Evolutionary conservation across 2,888 invertebrate genomes (phyloP).

Genomic region (Glomeris marginata): DNA sequence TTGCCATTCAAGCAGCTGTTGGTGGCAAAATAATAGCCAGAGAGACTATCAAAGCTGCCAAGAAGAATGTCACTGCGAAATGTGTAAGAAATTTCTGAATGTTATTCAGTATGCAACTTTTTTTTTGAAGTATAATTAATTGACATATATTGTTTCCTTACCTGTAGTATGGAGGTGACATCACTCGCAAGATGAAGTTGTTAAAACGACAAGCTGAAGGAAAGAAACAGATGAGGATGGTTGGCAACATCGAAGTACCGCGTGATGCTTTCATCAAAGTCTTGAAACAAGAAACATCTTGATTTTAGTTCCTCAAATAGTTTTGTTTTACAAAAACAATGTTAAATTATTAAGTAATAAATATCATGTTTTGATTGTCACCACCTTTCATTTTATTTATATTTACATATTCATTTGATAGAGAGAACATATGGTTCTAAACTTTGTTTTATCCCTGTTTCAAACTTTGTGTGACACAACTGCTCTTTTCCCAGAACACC

Average conservation of each 20-base stretch:
- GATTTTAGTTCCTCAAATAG: background rate
- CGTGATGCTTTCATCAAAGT: constrained; percentile 87
- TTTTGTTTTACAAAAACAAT: background rate
- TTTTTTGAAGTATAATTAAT: background rate
- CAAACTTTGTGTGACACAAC: background rate
- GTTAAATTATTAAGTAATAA: background rate
- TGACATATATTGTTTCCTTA: constrained; percentile 5
- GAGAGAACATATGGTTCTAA: background rate
- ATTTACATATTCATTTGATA: background rate
- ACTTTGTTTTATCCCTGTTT: background rate
- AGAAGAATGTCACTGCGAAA: constrained; percentile 89
- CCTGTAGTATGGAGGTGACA: constrained; percentile 67
- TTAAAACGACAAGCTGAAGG: constrained; percentile 81
- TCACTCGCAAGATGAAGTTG: constrained; percentile 75
- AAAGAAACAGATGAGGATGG: constrained; percentile 79
- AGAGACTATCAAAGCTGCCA: constrained; percentile 68
- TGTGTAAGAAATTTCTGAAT: constrained; percentile 45
- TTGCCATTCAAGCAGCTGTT: constrained; percentile 72
- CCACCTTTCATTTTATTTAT: background rate
- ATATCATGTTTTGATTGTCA: too few species aligned
- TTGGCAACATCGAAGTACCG: constrained; percentile 82
- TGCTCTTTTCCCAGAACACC: constrained; percentile 19
- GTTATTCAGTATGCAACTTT: background rate
- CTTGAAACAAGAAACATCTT: constrained; percentile 39
- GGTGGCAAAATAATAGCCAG: constrained; percentile 64